Percentiles rank a stretch among this genome's conserved stretches.
phyloP scores from a whole-genome alignment of 2,888 invertebrate genomes.

The Dynastes maya region DNA sequence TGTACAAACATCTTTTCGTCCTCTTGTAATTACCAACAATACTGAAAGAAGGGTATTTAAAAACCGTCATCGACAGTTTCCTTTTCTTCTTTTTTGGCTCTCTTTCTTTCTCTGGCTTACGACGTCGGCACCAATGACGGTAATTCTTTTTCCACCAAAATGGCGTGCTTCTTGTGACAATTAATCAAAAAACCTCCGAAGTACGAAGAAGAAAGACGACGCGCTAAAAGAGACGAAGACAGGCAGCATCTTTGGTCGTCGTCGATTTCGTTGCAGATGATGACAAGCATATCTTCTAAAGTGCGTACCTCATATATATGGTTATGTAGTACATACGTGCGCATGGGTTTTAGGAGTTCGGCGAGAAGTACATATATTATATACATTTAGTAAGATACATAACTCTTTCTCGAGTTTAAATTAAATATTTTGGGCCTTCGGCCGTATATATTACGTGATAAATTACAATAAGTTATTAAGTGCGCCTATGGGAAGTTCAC shows the following conservation, averaged over 20 bases:
- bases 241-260: not conserved
- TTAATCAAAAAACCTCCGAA: conserved; percentile 32
- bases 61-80: not conserved
- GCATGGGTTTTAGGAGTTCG: not conserved
- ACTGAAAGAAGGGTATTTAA: conserved; percentile 17
- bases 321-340: not conserved
- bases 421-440: conserved; percentile 44
- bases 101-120: not conserved
- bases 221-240: conserved; percentile 3
- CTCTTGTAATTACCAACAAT: conserved; percentile 14
- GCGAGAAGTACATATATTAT: not conserved
- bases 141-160: conserved; percentile 28
- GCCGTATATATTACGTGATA: conserved; percentile 41
- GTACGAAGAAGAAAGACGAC: conserved; percentile 2
- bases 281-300: conserved; percentile 22
- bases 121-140: conserved; percentile 19
- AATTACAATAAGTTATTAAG: conserved; percentile 29
- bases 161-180: conserved; percentile 23
- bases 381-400: conserved; percentile 8
- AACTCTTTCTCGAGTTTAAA: conserved; percentile 40
- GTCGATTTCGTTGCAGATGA: conserved; percentile 25
- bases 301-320: not conserved
- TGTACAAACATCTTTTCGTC: not conserved
- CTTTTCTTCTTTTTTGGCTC: not conserved
- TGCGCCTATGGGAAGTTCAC: conserved; percentile 6